Evolutionary conservation across 2,888 invertebrate genomes (phyloP), one percentile per base, ranked within the genome.

Genomic region (Pteria penguin): DNA sequence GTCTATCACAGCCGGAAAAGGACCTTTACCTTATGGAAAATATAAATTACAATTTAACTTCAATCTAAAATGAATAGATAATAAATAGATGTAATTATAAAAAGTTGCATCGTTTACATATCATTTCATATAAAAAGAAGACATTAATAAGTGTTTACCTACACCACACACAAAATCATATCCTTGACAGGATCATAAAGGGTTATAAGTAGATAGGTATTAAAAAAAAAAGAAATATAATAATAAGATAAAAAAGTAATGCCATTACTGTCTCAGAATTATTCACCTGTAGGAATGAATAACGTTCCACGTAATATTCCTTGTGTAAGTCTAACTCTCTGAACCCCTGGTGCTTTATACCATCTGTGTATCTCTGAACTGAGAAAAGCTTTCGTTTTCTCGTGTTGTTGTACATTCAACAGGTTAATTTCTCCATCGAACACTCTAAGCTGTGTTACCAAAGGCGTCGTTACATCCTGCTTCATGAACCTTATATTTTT

Each of bases 1-100:
- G 68, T 86, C 86, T 32, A 86, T 72, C 0, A 86, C 80, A 4
- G 75, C 84, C 11, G 84, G 85, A 54, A 72, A 84, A 24, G 80
- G 76, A 18, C 84, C 84, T 0, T 52, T 57, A 8, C 76, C 76
- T 66, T 60, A 8, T 26, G 4, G 27, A 26, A 26, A 26, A 60
- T 14, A 45, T 14, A 8, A 45, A 45, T 18, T 14, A 45, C 18
- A 14, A 14, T 45, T 45, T 45, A 8, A 45, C 45, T 14, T 45
- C 45, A 45, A n/a, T n/a, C n/a, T n/a, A n/a, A n/a, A n/a, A n/a
- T n/a, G n/a, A n/a, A n/a, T n/a, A n/a, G n/a, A n/a, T n/a, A n/a
- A n/a, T n/a, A n/a, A n/a, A n/a, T n/a, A n/a, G n/a, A n/a, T n/a
- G n/a, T n/a, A n/a, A n/a, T n/a, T n/a, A n/a, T n/a, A n/a, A n/a